A percentile compares a stretch with the other conserved stretches of the same genome.
These are phyloP conservation scores for Haliclona indistincta DNA, from an alignment of 37 sponge, comb jelly and placozoan genomes.

Conservation along the genomic window DNA sequence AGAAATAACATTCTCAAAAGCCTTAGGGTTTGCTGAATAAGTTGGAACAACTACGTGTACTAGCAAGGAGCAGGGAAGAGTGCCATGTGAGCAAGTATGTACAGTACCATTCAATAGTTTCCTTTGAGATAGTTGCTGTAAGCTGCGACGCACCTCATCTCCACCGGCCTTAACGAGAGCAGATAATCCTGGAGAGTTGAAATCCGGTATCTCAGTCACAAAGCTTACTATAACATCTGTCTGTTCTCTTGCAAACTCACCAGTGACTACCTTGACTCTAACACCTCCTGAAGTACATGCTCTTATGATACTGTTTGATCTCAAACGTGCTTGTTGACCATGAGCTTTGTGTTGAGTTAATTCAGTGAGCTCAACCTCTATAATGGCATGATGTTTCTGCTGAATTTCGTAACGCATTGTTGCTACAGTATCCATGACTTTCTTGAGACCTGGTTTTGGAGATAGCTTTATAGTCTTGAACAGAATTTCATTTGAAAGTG, in stretches of 20 bases:
- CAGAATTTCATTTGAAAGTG: too few species aligned
- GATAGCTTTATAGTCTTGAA: too few species aligned
- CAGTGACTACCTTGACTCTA: constrained; percentile 13
- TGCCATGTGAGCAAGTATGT: constrained; percentile 5
- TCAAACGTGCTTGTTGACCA: background rate
- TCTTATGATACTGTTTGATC: constrained; percentile 2
- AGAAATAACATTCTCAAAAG: background rate
- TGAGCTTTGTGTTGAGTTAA: too few species aligned
- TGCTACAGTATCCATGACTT: too few species aligned
- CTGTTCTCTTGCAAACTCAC: constrained; percentile 20
- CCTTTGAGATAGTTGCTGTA: background rate
- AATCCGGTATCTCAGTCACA: background rate
- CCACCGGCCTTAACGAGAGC: constrained; percentile 16
- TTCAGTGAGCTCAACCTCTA: constrained; percentile 1
- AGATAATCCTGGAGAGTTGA: background rate
- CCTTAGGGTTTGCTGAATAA: background rate
- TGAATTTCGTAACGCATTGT: too few species aligned
- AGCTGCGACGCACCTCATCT: background rate
- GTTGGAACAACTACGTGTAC: constrained; percentile 21
- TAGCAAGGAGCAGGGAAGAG: constrained; percentile 11
- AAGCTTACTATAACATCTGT: constrained; percentile 16
- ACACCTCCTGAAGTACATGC: constrained; percentile 15
- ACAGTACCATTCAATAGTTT: background rate
- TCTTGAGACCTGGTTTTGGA: too few species aligned
- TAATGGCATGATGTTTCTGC: background rate